A percentile compares a stretch with the other conserved stretches of the same genome.
phyloP scores from a whole-genome alignment of 64 coral and sea anemone genomes.

The Montipora cactus region DNA sequence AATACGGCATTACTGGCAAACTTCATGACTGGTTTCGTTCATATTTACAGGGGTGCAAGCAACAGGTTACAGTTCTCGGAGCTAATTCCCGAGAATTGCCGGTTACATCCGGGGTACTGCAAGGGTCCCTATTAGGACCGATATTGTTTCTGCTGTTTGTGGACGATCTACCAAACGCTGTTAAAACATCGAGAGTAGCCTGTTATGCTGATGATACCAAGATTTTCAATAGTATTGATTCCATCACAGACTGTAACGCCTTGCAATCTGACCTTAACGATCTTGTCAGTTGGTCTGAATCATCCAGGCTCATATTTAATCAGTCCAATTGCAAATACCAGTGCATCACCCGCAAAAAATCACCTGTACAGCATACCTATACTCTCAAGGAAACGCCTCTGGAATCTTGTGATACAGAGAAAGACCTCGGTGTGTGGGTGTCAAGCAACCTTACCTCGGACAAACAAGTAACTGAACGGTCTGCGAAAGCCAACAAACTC shows the following conservation, averaged over 20 bases:
- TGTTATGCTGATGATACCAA: background rate
- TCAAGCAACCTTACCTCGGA: constrained; percentile 31
- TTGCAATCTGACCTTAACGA: background rate
- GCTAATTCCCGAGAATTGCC: too few relatives aligned
- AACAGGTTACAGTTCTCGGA: too few relatives aligned
- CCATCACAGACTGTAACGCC: background rate
- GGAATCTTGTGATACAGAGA: constrained; percentile 38
- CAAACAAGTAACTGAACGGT: constrained; percentile 19
- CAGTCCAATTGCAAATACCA: background rate
- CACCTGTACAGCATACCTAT: constrained; percentile 5
- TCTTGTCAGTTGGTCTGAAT: background rate
- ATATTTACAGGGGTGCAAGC: too few relatives aligned
- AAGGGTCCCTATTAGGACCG: too few relatives aligned
- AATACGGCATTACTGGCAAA: too few relatives aligned
- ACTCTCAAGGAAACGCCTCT: constrained; percentile 13
- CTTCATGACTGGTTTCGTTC: too few relatives aligned
- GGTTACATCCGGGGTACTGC: too few relatives aligned
- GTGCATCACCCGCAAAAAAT: constrained; percentile 3
- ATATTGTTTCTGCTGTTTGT: background rate
- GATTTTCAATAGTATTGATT: background rate
- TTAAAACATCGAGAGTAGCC: background rate
- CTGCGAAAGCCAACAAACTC: constrained; percentile 46
- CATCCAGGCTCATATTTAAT: background rate
- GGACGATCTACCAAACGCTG: background rate
- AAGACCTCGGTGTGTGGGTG: constrained; percentile 43